These are phyloP conservation scores for Scaptomyza cyrtandrae DNA, from an alignment of 2,888 invertebrate species.

Conservation along the genomic window DNA sequence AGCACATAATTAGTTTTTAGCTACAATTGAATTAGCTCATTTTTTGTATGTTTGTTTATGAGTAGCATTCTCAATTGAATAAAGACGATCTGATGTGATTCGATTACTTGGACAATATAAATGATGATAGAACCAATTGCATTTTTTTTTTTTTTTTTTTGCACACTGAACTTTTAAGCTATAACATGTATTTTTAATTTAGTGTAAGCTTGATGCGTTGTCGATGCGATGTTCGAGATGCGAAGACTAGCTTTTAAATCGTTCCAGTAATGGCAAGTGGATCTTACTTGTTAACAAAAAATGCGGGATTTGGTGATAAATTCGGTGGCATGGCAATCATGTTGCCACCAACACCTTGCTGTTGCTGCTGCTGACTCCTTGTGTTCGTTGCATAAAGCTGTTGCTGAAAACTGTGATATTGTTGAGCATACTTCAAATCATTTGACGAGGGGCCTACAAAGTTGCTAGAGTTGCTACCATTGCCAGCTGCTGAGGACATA, in stretches of 20 bases:
- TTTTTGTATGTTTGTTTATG: not conserved
- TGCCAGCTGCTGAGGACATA: conserved; percentile 21
- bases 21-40: not conserved
- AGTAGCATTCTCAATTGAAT: not conserved
- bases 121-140: not conserved
- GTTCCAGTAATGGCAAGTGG: conserved; percentile 6
- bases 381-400: conserved; percentile 95
- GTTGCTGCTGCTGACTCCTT: conserved; percentile 86
- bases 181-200: conserved; percentile 29
- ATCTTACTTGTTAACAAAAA: conserved; percentile 83
- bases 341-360: conserved; percentile 37
- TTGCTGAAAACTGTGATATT: conserved; percentile 98
- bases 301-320: conserved; percentile 82
- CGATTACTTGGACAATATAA: conserved; percentile 6
- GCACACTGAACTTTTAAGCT: conserved; percentile 15
- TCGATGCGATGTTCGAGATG: conserved; percentile 16
- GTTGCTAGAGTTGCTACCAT: conserved; percentile 44
- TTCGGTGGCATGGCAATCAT: conserved; percentile 74
- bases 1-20: conserved; percentile 7
- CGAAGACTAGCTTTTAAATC: conserved; percentile 49
- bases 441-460: conserved; percentile 94
- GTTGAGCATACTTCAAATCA: conserved; percentile 96
- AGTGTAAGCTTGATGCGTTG: conserved; percentile 16
- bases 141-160: not conserved
- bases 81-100: conserved; percentile 9